A percentile compares a stretch with the other conserved stretches of the same genome.
phyloP scores from a whole-genome alignment of 2,797 vertebrate genomes.

The Tapera naevia region DNA sequence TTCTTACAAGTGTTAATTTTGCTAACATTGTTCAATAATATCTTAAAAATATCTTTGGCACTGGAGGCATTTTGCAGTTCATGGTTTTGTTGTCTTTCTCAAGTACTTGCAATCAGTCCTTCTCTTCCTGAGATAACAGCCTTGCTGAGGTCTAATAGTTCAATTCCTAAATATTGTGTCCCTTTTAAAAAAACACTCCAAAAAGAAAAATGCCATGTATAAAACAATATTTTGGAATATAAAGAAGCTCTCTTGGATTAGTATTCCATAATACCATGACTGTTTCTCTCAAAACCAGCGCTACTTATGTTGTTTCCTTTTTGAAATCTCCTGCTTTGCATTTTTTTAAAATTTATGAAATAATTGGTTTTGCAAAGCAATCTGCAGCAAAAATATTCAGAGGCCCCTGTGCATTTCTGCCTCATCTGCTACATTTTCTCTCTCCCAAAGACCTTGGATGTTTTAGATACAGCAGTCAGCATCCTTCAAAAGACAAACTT shows the following conservation, averaged over 20 bases:
- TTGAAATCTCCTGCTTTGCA: slow-evolving; percentile 67
- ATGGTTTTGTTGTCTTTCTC: slow-evolving; percentile 41
- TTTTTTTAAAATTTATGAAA: slow-evolving; percentile 50
- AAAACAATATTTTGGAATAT: slow-evolving; percentile 54
- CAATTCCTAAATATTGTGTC: slow-evolving; percentile 16
- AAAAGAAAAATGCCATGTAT: slow-evolving; percentile 48
- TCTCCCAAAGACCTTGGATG: slow-evolving; percentile 37
- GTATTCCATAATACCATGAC: slow-evolving; percentile 46
- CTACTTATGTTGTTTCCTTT: slow-evolving; percentile 45
- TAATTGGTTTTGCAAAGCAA: slow-evolving; percentile 49
- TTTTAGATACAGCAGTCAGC: slow-evolving; percentile 9
- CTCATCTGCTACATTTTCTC: slow-evolving; percentile 13
- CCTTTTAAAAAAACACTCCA: slow-evolving; percentile 31
- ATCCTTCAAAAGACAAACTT: slow-evolving; percentile 48
- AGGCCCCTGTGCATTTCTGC: slow-evolving; percentile 25
- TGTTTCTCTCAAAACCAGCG: slow-evolving; percentile 56
- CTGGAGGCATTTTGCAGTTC: slow-evolving; percentile 17
- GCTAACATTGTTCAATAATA: slow-evolving; percentile 34
- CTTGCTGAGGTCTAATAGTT: slow-evolving; percentile 48
- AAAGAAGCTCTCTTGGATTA: slow-evolving; percentile 52
- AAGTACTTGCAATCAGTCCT: not conserved
- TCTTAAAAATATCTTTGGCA: slow-evolving; percentile 44
- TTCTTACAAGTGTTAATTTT: slow-evolving; percentile 57
- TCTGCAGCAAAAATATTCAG: slow-evolving; percentile 35
- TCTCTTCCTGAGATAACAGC: slow-evolving; percentile 35